Evolutionary conservation across 2,797 vertebrate species (phyloP), one percentile per base, ranked within the genome.

Genomic region (Cheirogaleus major): DNA sequence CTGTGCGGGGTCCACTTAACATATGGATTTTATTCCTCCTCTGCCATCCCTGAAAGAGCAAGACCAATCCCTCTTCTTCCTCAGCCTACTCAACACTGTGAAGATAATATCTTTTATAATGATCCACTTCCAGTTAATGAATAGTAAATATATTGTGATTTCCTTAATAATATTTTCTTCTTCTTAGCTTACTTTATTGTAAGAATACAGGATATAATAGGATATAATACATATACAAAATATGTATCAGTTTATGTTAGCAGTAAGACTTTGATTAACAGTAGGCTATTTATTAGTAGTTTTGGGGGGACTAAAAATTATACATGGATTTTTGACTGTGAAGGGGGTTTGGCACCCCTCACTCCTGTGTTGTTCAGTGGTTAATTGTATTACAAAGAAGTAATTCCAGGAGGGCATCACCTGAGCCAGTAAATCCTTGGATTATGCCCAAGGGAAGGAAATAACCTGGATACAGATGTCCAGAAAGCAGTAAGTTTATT

Each of bases 401-500:
- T 41, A 72, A 38, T 97, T 89, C 50, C 52, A 72, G 83, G 43
- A 95, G 92, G 30, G 45, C 25, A 41, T 83, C 70, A 85, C 35
- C 65, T 79, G 92, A 93, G 84, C 22, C 15, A 83, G 0, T 93
- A 84, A 83, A 59, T 93, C 41, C 35, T 35, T 94, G 79, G 41
- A 79, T 95, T 97, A 79, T 80, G 41, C 55, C 59, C 86, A 82
- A 75, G 50, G 79, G 93, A 96, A 97, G 95, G 91, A 96, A 94
- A 92, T 97, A 90, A 83, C 75, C 70, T 57, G 69, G 81, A 91
- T 93, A 73, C 93, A 89, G 57, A 91, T 97, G 97, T 95, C 50
- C 92, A 94, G 92, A 97, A 84, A 96, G 67, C 80, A 81, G 75
- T 91, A 48, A 91, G 87, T 94, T 97, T 96, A 78, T 92, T 97